Conservation (phyloP, 2,113 vertebrate species). For the Gallinago media region DNA sequence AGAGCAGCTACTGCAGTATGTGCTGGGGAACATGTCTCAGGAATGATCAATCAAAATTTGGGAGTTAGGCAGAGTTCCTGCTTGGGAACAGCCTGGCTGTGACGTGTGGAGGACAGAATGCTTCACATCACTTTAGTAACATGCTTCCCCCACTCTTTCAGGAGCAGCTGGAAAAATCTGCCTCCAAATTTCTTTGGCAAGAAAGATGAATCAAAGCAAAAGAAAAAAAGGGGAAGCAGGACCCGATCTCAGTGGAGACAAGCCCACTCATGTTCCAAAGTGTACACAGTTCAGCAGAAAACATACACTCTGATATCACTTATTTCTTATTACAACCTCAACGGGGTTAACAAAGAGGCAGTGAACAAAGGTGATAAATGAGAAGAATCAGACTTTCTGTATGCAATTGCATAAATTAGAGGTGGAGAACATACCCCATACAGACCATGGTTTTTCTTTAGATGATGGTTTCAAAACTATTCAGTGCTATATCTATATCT, state of each 20-base stretch:
- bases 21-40: not conserved
- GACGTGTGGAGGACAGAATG: not conserved
- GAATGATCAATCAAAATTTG: not conserved
- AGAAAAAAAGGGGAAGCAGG: not conserved
- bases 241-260: not conserved
- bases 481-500: not conserved
- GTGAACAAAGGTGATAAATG: not conserved
- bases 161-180: constrained; percentile 46
- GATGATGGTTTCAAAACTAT: not conserved
- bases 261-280: not conserved
- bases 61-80: not conserved
- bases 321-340: not conserved
- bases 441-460: not conserved
- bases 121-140: not conserved
- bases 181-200: constrained; percentile 34
- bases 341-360: not conserved
- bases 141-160: not conserved
- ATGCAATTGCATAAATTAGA: not conserved
- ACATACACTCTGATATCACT: not conserved
- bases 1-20: not conserved
- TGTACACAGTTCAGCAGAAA: not conserved
- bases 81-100: not conserved
- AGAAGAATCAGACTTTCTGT: not conserved
- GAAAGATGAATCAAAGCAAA: constrained; percentile 4
- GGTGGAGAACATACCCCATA: not conserved